Base-by-base conservation (phyloP, 2,888 invertebrate species). In the Mycalesis mineus region DNA sequence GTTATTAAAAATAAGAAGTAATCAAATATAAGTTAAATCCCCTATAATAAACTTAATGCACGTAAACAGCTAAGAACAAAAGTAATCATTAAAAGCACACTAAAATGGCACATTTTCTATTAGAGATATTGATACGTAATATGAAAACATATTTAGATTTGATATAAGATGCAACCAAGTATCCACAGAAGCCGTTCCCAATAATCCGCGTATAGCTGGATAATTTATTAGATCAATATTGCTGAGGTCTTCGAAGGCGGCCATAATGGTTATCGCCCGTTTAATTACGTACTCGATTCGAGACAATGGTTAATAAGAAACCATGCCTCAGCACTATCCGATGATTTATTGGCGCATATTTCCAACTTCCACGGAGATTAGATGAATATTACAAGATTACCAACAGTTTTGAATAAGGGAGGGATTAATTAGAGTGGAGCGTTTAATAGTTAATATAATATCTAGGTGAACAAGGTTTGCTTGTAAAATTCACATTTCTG, bases 241-340 rank as follows among this genome's bases (percentile, higher is more conserved):
- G 77, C 72, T 75, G 71, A 79, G 82, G 80, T 80, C 78, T 80
- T 75, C 79, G 75, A 70, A 65, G 68, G 74, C 68, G 64, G 70
- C 78, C 75, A 75, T 85, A 84, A 87, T 77, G 79, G 87, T 87
- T 87, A 88, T 88, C 84, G 78, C 67, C 69, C 66, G 78, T 85
- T 85, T 88, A 88, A 88, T 88, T 88, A 87, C 88, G 68, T 78
- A 72, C 73, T 75, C 77, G 73, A 80, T 76, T 74, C 70, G 75
- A 84, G 84, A 88, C 88, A 85, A 88, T 87, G 80, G 84, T 81
- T 88, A 84, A 84, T 88, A 89, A 89, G 88, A 88, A 88, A 80
- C 80, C 78, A 73, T 75, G 76, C 72, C 78, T 81, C 78, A 81
- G 75, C 80, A 82, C 80, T 80, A 81, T 80, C 75, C 73, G 64